Evolutionary conservation across 1,140 invertebrate genomes (phyloP), one percentile per base, ranked within the genome.

Genomic region (Danaus melanippus): DNA sequence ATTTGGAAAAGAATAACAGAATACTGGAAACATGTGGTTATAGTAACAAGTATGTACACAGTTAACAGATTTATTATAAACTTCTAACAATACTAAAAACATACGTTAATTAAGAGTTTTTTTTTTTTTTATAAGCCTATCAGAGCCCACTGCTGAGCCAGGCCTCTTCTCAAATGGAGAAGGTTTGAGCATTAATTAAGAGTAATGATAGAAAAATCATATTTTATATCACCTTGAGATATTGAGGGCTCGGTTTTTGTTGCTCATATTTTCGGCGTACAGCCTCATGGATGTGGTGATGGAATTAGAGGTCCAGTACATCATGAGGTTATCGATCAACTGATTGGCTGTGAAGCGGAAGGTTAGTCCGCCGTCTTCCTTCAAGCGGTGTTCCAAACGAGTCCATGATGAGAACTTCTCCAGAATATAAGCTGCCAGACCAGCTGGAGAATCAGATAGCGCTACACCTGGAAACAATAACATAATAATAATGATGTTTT

Each of bases 281-380:
- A 95, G 80, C 54, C 95, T 86, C 66, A 90, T 84, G 1, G 93
- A 93, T 0, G 93, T 92, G 0, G 93, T 94, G 2, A 96, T 93
- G 1, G 91, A 91, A 57, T 91, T 91, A 0, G 92, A 92, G 0
- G 92, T 69, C 92, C 94, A 97, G 74, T 97, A 97, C 39, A 97
- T 79, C 93, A 96, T 96, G 0, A 97, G 70, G 71, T 96, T 96
- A 60, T 96, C 96, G 2, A 97, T 78, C 4, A 97, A 78, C 63
- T 95, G 92, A 42, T 95, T 92, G 45, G 92, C 74, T 1, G 87
- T 90, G 66, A 79, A 93, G 43, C 71, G 71, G 53, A 89, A 88
- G 48, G 89, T 87, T 0, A 97, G 69, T 0, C 94, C 94, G 11
- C 95, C 96, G 77, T 97, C 94, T 0, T 84, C 67, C 15, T 89